Base-by-base conservation (phyloP, 2,888 invertebrate genomes). In the Opisthograptis luteolata region DNA sequence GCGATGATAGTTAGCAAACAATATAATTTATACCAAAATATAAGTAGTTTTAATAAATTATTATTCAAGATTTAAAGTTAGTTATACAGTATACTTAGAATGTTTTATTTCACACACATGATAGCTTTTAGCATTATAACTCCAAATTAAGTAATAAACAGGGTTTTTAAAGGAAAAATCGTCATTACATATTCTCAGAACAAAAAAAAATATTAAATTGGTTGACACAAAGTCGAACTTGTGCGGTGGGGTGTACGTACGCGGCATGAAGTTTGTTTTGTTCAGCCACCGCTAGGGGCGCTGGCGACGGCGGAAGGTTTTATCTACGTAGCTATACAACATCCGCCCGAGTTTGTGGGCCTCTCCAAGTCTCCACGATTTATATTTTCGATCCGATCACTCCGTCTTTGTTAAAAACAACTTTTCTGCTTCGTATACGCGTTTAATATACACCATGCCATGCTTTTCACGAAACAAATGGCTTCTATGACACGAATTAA, bases 321-420 rank as follows among this genome's bases (percentile, higher is more conserved):
- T 88, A 89, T 88, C 89, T 89, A 88, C 87, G 84, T 88, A 88
- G 82, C 86, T 88, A 87, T 87, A 87, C 80, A 81, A 86, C 87
- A 89, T 89, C 89, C 89, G 89, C 81, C 79, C 86, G 79, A 81
- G 73, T 73, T 49, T 75, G 73, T 79, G 86, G 87, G 87, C 87
- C 85, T 87, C 83, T 78, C 78, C 73, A 72, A 76, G 71, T 87
- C 82, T 77, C 78, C 73, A 73, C 75, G 70, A 79, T 76, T 80
- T 79, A 76, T 85, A 86, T 83, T 87, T 87, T 84, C 77, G 84
- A 87, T 77, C 73, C 77, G 70, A 76, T 70, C 77, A 78, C 77
- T 81, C 66, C 68, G 70, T 79, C 83, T 86, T 88, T 84, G 85
- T 87, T 80, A 78, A 76, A 79, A 82, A 83, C 85, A 82, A 87